Percentiles rank a stretch among this genome's conserved stretches.
phyloP scores from a whole-genome alignment of 2,113 vertebrate genomes.

The Bubo scandiacus region DNA sequence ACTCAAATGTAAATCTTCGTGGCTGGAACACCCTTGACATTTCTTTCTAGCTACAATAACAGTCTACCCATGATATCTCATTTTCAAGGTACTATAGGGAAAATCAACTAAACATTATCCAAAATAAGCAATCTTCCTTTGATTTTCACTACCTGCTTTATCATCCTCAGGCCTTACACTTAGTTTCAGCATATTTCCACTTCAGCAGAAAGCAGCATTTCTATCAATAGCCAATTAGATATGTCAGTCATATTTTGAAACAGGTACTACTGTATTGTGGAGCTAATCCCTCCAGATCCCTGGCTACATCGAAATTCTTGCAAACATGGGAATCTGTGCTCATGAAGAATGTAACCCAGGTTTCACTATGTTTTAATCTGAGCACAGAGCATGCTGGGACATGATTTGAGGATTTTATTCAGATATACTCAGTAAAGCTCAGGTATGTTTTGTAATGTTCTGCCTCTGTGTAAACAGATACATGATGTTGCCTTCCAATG shows the following conservation, averaged over 20 bases:
- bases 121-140: not conserved
- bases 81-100: not conserved
- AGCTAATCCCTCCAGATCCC: not conserved
- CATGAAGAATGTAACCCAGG: not conserved
- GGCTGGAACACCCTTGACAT: not conserved
- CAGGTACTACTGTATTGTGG: not conserved
- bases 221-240: not conserved
- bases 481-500: not conserved
- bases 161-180: not conserved
- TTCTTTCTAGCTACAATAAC: not conserved
- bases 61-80: not conserved
- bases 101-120: not conserved
- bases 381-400: not conserved
- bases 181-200: not conserved
- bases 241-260: not conserved
- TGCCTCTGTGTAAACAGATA: not conserved
- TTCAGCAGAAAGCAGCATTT: not conserved
- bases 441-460: not conserved
- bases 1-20: not conserved
- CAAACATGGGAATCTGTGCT: not conserved
- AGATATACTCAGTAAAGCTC: not conserved
- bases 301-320: not conserved
- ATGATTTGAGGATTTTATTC: not conserved
- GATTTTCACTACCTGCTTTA: not conserved
- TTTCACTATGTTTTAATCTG: not conserved